Evolutionary conservation across 2,113 vertebrate species (phyloP).

Genomic region (Psittacula cyanocephala): DNA sequence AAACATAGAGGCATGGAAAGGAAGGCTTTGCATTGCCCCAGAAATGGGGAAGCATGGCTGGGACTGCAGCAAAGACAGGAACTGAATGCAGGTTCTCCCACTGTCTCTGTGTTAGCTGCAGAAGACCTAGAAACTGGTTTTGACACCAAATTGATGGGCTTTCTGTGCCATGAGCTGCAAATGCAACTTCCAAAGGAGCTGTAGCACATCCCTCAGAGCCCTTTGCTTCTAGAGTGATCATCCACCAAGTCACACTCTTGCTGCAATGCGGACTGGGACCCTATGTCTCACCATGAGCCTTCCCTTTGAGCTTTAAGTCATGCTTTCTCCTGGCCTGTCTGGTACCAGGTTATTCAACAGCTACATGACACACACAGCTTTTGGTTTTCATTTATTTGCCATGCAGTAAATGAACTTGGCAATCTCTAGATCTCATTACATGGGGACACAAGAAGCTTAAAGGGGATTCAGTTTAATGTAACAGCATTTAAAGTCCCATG

Average conservation of each 20-base stretch:
- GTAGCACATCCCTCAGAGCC: not conserved
- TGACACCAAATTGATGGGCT: not conserved
- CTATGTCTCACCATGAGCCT: not conserved
- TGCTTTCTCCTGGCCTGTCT: not conserved
- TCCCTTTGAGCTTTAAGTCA: not conserved
- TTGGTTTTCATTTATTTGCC: not conserved
- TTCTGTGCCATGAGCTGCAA: not conserved
- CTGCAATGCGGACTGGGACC: not conserved
- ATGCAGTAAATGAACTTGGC: not conserved
- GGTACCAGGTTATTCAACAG: not conserved
- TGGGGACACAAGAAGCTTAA: not conserved
- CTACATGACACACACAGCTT: not conserved
- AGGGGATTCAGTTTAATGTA: not conserved
- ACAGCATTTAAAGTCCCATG: not conserved
- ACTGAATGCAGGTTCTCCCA: not conserved
- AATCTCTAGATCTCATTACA: not conserved
- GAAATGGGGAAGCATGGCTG: not conserved
- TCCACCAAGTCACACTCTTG: fast-evolving
- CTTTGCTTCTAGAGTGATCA: not conserved
- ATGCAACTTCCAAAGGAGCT: not conserved
- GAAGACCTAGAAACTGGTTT: not conserved
- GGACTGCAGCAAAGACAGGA: not conserved
- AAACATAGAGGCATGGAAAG: not conserved
- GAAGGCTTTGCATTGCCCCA: not conserved
- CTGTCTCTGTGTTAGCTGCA: not conserved